Conservation (phyloP, 1,140 invertebrate genomes). For the Oedothorax gibbosus region DNA sequence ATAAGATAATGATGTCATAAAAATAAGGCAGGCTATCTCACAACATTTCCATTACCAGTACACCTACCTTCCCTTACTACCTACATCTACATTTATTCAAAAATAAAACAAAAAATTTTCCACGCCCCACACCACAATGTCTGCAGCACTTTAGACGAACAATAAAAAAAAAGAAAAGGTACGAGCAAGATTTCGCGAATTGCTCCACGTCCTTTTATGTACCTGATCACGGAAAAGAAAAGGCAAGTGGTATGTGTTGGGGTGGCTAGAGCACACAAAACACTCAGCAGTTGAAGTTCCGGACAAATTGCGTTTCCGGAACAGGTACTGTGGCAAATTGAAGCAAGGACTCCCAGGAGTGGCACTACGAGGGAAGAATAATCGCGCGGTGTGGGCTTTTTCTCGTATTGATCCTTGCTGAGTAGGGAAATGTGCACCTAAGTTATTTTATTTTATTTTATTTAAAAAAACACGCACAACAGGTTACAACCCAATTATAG, state of each 20-base stretch:
- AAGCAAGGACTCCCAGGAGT: slow-evolving; percentile 49
- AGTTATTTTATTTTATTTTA: background rate
- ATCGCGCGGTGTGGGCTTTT: background rate
- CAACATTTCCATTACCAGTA: no score
- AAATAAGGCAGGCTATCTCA: no score
- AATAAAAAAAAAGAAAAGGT: no score
- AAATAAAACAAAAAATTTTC: no score
- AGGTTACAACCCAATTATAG: no score
- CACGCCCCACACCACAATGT: no score
- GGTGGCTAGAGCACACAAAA: background rate
- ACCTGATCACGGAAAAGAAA: slow-evolving; percentile 48
- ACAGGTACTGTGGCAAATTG: slow-evolving; percentile 54
- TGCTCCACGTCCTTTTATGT: slow-evolving; percentile 34
- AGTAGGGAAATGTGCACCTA: background rate
- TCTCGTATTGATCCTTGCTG: no score
- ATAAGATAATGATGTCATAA: no score
- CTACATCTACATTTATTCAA: no score
- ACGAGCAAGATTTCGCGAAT: slow-evolving; percentile 32
- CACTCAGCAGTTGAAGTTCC: background rate
- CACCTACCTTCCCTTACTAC: no score
- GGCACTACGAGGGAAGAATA: slow-evolving; percentile 20
- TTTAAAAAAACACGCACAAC: no score
- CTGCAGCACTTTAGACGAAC: no score
- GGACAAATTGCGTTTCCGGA: slow-evolving; percentile 55
- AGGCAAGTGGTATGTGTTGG: background rate